Percentiles rank a stretch among this genome's conserved stretches.
Evolutionary conservation across 2,797 vertebrate genomes (phyloP).

Genomic region (Adelosebastes latens): DNA sequence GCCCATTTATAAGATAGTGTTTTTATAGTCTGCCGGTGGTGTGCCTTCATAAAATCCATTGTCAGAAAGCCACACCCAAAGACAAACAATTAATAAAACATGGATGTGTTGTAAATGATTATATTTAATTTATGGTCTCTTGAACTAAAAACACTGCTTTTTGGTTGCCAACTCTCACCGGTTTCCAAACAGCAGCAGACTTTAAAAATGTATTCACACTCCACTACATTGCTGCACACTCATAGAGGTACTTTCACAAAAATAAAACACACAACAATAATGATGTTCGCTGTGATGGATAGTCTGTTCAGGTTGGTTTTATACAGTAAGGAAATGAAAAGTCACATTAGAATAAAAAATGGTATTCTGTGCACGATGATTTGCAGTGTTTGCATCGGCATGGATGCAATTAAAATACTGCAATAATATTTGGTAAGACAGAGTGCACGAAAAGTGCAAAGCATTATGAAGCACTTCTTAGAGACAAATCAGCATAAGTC

Average conservation of each 20-base stretch:
- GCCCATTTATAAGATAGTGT: not conserved
- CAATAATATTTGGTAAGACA: not conserved
- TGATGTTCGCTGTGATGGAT: not conserved
- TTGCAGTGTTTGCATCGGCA: not conserved
- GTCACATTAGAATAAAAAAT: not conserved
- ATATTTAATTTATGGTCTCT: conserved; percentile 2
- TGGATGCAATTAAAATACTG: not conserved
- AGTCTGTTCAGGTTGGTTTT: not conserved
- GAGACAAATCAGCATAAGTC: not conserved
- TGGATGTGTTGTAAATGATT: conserved; percentile 3
- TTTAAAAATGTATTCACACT: not conserved
- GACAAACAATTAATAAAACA: conserved; percentile 24
- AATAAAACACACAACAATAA: not conserved
- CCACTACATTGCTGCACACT: not conserved
- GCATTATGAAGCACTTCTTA: not conserved
- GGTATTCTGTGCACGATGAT: not conserved
- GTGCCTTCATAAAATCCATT: not conserved
- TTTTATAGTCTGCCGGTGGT: conserved; percentile 1
- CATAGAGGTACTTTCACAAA: not conserved
- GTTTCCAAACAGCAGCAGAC: not conserved
- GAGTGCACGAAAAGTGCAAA: not conserved
- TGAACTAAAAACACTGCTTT: not conserved
- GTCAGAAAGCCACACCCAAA: conserved; percentile 10
- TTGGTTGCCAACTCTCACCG: not conserved
- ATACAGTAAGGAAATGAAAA: not conserved